These are phyloP conservation scores for Drosophila santomea DNA, from an alignment of 1,140 invertebrate species.

Conservation along the genomic window DNA sequence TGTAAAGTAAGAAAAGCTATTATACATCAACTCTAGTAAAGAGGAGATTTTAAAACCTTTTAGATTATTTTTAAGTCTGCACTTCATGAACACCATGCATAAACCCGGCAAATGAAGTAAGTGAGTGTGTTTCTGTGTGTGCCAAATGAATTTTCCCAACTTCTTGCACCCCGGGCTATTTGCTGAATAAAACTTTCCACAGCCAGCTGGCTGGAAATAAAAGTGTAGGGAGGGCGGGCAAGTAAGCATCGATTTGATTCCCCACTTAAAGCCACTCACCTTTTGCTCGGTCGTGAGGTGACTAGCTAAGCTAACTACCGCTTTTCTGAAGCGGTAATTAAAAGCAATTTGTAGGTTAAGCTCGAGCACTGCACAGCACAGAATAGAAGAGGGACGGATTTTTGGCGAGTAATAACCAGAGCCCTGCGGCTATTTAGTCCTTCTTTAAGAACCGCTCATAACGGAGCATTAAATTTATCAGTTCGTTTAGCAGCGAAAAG, in stretches of 20 bases:
- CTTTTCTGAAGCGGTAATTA: conserved; percentile 29
- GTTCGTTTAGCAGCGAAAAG: conserved; percentile 46
- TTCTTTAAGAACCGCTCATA: conserved; percentile 15
- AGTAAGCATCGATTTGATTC: conserved; percentile 28
- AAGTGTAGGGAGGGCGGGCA: conserved; percentile 23
- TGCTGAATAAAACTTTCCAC: conserved; percentile 37
- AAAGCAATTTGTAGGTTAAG: conserved; percentile 46
- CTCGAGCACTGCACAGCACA: conserved; percentile 2
- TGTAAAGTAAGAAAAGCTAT: too few species aligned
- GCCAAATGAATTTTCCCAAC: conserved; percentile 24
- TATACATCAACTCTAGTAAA: too few species aligned
- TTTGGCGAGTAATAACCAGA: conserved; percentile 14
- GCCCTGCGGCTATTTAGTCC: conserved; percentile 19
- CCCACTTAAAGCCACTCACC: conserved; percentile 18
- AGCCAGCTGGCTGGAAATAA: conserved; percentile 30
- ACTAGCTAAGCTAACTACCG: conserved; percentile 5
- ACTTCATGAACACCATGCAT: neutral
- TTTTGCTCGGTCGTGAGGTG: neutral
- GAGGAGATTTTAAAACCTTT: neutral
- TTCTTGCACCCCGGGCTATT: conserved; percentile 45
- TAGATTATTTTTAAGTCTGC: neutral
- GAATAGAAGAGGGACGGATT: neutral
- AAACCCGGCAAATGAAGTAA: neutral
- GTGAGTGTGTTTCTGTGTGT: conserved; percentile 17
- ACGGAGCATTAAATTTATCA: conserved; percentile 56